Evolutionary conservation across 2,888 invertebrate species (phyloP), one percentile per base, ranked within the genome.

Genomic region (Apotomis capreana): DNA sequence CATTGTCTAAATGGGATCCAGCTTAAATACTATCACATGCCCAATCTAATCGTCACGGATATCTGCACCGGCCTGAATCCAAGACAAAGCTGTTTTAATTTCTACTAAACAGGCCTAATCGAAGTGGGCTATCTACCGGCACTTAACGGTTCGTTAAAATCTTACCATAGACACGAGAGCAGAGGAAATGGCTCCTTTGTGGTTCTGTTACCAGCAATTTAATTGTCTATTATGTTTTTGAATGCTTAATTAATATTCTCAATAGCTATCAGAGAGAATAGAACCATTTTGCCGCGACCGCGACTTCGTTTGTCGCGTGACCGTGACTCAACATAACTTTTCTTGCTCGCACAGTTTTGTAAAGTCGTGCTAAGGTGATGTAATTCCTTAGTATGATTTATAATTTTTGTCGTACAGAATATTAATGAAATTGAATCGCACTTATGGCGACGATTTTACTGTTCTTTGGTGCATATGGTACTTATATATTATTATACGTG

Each of bases 51-150:
- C 67, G 74, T 70, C 70, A 74, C 63, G 70, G 67, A 49, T 67
- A 67, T 74, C 37, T 74, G 55, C 40, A 12, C 6, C 57, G 74
- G 58, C 73, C 71, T 63, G 54, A 64, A 68, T 74, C n/a, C 57
- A 40, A 58, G 13, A 68, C 72, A 72, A 72, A 68, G 72, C 62
- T 54, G 63, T 80, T 79, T 81, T 80, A 83, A 84, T 83, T 81
- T 82, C 76, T 78, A 77, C 69, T 68, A 77, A 82, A 78, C 74
- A 74, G 64, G 59, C 65, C 68, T 76, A 83, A 86, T 86, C 86
- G 81, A 85, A 83, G 79, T 85, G 78, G 84, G 78, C 77, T 86
- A 86, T 86, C 86, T 77, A 76, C 77, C 79, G 74, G 76, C 76
- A 76, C 63, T 69, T 78, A 79, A 77, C 78, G 76, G 78, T 77